Conservation (phyloP, 2,113 vertebrate species). For the Larimichthys polyactis region DNA sequence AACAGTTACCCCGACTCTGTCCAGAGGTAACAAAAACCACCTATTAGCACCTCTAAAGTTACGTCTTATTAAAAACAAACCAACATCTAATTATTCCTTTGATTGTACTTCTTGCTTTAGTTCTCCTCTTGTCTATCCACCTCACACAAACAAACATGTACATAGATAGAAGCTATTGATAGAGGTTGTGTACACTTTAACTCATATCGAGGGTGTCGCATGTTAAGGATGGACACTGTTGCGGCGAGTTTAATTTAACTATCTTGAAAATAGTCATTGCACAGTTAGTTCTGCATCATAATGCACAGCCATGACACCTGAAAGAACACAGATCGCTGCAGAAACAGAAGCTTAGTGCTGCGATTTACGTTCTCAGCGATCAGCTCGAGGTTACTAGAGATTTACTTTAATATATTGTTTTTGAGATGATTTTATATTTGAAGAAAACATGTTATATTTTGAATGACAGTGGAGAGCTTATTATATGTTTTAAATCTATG, state of each 20-base stretch:
- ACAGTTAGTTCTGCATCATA: slow-evolving; percentile 15
- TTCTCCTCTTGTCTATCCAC: not conserved
- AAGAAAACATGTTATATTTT: slow-evolving; percentile 70
- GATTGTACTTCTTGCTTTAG: slow-evolving; percentile 2
- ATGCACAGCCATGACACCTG: not conserved
- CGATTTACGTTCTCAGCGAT: slow-evolving; percentile 47
- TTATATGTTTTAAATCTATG: slow-evolving; percentile 52
- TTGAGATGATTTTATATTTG: slow-evolving; percentile 76
- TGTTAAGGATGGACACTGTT: not conserved
- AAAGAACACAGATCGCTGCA: not conserved
- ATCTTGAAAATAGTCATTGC: slow-evolving; percentile 26
- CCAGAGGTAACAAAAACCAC: not conserved
- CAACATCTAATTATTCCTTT: not conserved
- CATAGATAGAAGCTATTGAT: slow-evolving; percentile 5
- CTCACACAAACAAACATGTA: slow-evolving; percentile 8
- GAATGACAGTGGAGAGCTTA: slow-evolving; percentile 58
- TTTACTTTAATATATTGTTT: slow-evolving; percentile 68
- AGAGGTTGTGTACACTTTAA: slow-evolving; percentile 16
- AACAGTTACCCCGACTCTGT: not conserved
- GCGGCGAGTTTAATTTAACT: slow-evolving; percentile 26
- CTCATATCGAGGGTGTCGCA: slow-evolving; percentile 45
- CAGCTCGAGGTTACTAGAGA: slow-evolving; percentile 47
- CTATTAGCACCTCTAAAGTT: not conserved
- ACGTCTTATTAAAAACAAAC: no score
- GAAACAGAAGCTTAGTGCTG: slow-evolving; percentile 27